These are phyloP conservation scores for Coluber constrictor DNA, from an alignment of 2,797 vertebrate species.

Conservation along the genomic window DNA sequence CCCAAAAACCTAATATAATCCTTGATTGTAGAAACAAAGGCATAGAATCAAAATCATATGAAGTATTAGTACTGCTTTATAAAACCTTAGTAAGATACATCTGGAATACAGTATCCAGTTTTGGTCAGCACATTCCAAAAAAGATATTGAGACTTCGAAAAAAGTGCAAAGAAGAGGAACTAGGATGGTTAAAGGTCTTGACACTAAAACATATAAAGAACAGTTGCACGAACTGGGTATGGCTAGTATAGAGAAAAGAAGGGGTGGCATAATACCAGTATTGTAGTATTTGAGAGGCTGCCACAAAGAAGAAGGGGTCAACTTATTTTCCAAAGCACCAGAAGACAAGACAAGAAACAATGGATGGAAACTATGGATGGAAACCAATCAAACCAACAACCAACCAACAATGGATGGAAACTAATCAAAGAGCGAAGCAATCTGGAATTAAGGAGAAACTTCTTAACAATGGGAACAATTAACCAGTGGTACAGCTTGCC, in stretches of 20 bases:
- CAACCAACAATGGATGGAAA: too few species aligned
- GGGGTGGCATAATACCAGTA: neutral
- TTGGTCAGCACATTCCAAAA: neutral
- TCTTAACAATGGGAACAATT: too few species aligned
- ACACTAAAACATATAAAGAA: neutral
- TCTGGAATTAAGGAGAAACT: too few species aligned
- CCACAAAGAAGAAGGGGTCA: neutral
- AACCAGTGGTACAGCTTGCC: too few species aligned
- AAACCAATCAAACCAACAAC: too few species aligned
- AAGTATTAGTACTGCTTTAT: neutral
- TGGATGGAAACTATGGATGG: too few species aligned
- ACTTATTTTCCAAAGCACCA: neutral
- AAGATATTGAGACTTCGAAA: neutral
- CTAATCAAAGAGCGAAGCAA: too few species aligned
- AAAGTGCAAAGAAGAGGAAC: neutral
- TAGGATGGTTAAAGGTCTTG: neutral
- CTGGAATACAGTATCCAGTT: neutral
- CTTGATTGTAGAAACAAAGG: neutral
- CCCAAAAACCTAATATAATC: neutral
- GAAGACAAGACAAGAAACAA: neutral
- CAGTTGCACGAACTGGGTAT: neutral
- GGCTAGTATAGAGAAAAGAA: neutral
- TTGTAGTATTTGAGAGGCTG: neutral
- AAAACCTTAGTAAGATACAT: neutral
- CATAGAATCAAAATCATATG: neutral